phyloP scores from a whole-genome alignment of 2,113 vertebrate genomes.

The Gallinago undulata region DNA sequence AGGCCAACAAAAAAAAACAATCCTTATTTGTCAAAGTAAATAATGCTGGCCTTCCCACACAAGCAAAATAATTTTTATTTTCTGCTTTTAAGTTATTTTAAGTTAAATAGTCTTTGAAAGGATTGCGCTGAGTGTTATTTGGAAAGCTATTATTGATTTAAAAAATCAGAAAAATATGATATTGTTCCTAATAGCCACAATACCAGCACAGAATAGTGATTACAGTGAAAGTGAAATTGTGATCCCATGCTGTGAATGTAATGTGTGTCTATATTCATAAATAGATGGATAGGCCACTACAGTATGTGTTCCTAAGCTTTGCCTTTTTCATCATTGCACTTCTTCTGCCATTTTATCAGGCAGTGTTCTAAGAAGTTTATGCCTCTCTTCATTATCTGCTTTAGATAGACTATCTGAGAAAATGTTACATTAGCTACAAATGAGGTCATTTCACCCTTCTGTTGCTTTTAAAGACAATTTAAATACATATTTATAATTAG shows the following conservation, averaged over 20 bases:
- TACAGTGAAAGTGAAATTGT: neutral
- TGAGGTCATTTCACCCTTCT: neutral
- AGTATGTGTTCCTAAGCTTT: neutral
- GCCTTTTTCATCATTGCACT: neutral
- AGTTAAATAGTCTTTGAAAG: neutral
- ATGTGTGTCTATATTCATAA: neutral
- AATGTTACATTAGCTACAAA: neutral
- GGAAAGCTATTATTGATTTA: neutral
- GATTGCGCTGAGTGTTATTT: neutral
- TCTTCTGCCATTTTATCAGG: neutral
- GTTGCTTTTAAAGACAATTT: neutral
- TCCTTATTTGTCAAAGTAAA: neutral
- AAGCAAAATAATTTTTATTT: neutral
- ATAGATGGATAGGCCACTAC: neutral
- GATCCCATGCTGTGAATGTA: neutral
- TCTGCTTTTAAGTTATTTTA: neutral
- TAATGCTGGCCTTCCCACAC: neutral
- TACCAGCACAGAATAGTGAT: neutral
- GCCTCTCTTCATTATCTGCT: neutral
- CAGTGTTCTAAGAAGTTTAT: neutral
- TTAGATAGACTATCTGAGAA: neutral
- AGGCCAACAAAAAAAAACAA: neutral
- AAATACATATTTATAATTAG: neutral
- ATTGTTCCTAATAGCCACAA: neutral
- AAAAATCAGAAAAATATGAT: neutral